These are phyloP conservation scores for Panzeria rudis DNA, from an alignment of 2,888 invertebrate species.

Conservation along the genomic window DNA sequence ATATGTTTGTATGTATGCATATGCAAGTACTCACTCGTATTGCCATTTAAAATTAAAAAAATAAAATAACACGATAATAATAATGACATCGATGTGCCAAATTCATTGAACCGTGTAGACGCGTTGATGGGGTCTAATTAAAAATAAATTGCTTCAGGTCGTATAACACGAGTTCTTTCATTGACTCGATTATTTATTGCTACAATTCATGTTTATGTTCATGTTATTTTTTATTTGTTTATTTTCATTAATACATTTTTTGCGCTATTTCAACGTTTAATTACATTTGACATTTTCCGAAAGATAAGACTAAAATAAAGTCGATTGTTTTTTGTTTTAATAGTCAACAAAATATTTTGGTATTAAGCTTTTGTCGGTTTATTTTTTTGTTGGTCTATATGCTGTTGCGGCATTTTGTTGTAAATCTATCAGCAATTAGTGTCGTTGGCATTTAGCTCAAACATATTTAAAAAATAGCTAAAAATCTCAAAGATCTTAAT, in stretches of 20 bases:
- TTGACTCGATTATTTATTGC: conserved; percentile 21
- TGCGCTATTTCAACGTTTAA: conserved; percentile 42
- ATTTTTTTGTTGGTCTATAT: conserved; percentile 2
- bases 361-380: conserved; percentile 52
- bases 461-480: background rate
- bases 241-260: conserved; percentile 6
- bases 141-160: conserved; percentile 59
- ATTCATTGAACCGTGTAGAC: conserved; percentile 56
- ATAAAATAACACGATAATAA: background rate
- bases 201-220: conserved; percentile 28
- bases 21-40: background rate
- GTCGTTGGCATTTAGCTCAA: conserved; percentile 61
- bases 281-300: conserved; percentile 50
- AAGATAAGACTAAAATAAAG: conserved; percentile 26
- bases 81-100: conserved; percentile 50
- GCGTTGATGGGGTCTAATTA: conserved; percentile 48
- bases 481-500: conserved; percentile 7
- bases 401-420: conserved; percentile 1
- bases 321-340: conserved; percentile 8
- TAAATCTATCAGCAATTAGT: conserved; percentile 60
- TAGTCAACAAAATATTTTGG: conserved; percentile 31
- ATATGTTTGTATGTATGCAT: background rate
- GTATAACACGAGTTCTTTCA: conserved; percentile 19
- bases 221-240: conserved; percentile 20
- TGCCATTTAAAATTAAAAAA: conserved; percentile 22